Evolutionary conservation across 2,797 vertebrate species (phyloP).

Genomic region (Denticeps clupeoides): DNA sequence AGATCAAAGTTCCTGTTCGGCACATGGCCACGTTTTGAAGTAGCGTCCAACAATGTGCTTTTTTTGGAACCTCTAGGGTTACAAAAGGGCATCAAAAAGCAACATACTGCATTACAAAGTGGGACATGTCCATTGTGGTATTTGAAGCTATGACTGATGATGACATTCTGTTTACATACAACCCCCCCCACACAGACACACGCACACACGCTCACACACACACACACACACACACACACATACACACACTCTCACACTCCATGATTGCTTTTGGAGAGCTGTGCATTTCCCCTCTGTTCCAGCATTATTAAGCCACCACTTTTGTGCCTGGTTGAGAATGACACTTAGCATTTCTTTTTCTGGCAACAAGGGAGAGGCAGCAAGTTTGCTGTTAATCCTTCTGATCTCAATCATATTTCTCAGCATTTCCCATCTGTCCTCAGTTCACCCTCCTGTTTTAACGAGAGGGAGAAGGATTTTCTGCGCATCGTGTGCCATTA

Average conservation of each 20-base stretch:
- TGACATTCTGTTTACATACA: constrained; percentile 7
- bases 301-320: constrained; percentile 22
- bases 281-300: constrained; percentile 15
- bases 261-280: constrained; percentile 11
- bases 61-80: too few relatives aligned
- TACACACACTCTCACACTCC: constrained; percentile 6
- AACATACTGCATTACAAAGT: constrained; percentile 6
- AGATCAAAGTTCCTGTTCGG: too few relatives aligned
- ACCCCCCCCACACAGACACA: too few relatives aligned
- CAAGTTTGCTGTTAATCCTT: constrained; percentile 5
- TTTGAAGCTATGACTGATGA: constrained; percentile 14
- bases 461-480: neutral
- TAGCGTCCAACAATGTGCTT: too few relatives aligned
- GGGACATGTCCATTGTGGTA: constrained; percentile 4
- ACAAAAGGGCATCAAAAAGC: neutral
- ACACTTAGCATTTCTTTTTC: constrained; percentile 10
- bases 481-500: too few relatives aligned
- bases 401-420: constrained; percentile 5
- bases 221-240: too few relatives aligned
- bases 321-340: constrained; percentile 22
- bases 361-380: neutral
- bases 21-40: too few relatives aligned
- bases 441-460: constrained; percentile 6
- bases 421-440: constrained; percentile 4
- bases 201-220: too few relatives aligned